Conservation (phyloP, 2,113 vertebrate species). For the Ophiodon elongatus region DNA sequence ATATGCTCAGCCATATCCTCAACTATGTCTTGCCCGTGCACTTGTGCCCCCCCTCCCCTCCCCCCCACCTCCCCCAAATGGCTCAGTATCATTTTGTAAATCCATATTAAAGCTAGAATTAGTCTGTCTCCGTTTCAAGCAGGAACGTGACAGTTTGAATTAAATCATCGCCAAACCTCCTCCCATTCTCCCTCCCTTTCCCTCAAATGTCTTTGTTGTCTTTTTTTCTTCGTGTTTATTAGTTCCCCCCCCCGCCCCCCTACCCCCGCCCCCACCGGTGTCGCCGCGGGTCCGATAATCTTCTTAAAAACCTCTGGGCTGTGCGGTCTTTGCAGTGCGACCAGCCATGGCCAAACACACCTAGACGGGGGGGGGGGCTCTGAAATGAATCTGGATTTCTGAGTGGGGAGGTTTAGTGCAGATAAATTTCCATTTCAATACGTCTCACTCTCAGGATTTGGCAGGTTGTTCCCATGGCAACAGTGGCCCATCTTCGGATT, state of each 20-base stretch:
- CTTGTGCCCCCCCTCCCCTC: background rate
- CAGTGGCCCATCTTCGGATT: conserved; percentile 61
- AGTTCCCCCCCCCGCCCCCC: conserved; percentile 24
- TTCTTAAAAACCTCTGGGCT: conserved; percentile 72
- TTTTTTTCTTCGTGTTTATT: conserved; percentile 52
- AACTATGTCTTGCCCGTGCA: background rate
- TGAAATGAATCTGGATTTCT: conserved; percentile 78
- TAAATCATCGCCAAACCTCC: conserved; percentile 56
- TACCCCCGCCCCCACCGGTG: conserved; percentile 9
- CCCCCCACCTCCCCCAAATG: conserved; percentile 24
- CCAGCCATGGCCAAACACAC: conserved; percentile 71
- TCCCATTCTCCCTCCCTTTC: conserved; percentile 17
- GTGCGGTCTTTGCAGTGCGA: conserved; percentile 66
- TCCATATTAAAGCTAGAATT: conserved; percentile 53
- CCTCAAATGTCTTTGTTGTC: conserved; percentile 52
- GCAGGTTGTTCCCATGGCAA: conserved; percentile 82
- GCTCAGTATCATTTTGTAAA: conserved; percentile 55
- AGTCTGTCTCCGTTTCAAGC: conserved; percentile 63
- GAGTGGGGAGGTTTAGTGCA: conserved; percentile 5
- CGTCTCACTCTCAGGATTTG: conserved; percentile 79
- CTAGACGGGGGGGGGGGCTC: conserved; percentile 63
- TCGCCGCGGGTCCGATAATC: conserved; percentile 63
- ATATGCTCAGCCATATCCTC: conserved; percentile 42
- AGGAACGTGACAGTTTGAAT: conserved; percentile 67
- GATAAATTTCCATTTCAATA: conserved; percentile 84